Conservation (phyloP, 2,888 invertebrate genomes). For the Tipula unca region DNA sequence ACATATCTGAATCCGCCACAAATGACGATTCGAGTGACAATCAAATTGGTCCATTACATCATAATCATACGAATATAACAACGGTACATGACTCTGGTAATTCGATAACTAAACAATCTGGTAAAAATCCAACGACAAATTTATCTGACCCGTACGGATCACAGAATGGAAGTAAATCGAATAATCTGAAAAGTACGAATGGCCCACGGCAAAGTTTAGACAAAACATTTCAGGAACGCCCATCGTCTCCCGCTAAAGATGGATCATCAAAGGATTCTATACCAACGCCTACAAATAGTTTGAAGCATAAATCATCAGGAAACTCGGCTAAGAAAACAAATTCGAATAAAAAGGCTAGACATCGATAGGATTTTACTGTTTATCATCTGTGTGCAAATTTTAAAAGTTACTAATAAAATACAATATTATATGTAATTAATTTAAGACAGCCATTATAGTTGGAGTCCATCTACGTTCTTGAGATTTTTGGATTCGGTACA, state of each 20-base stretch:
- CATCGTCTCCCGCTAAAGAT: conserved; percentile 34
- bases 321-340: conserved; percentile 56
- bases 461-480: no score
- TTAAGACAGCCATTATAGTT: neutral
- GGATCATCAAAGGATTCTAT: conserved; percentile 27
- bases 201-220: conserved; percentile 1
- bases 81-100: conserved; percentile 34
- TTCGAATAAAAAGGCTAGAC: conserved; percentile 72
- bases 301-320: conserved; percentile 47
- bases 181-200: conserved; percentile 25
- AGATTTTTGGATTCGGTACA: no score
- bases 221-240: conserved; percentile 22
- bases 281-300: conserved; percentile 32
- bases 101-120: neutral
- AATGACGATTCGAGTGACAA: conserved; percentile 66
- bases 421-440: neutral
- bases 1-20: conserved; percentile 75
- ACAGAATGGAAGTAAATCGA: conserved; percentile 19
- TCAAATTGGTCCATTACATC: conserved; percentile 46
- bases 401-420: neutral
- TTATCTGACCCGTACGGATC: neutral
- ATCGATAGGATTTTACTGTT: conserved; percentile 50
- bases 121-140: conserved; percentile 19
- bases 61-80: conserved; percentile 40
- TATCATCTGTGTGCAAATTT: neutral